Evolutionary conservation across 2,797 vertebrate species (phyloP), one percentile per base, ranked within the genome.

Genomic region (Luscinia luscinia): DNA sequence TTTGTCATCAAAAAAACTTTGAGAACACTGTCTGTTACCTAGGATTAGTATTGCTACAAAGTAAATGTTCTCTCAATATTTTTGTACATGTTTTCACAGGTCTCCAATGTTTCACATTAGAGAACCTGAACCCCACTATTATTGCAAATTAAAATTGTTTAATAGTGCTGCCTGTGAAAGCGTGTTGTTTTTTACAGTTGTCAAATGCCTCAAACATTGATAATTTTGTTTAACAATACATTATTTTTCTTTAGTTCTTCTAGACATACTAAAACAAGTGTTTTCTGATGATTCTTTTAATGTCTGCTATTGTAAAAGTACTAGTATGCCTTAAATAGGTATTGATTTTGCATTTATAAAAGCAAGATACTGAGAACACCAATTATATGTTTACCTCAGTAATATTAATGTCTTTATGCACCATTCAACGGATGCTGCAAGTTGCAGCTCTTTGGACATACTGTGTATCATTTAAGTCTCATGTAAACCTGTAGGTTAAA

Each of bases 111-210:
- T 32, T 63, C 49, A 57, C 6, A 14, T 73, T 84, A 66, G 69
- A 89, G 73, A 94, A 94, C 32, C 59, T 85, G 93, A 92, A 74
- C 73, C 46, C 17, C 51, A 68, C 67, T 80, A 94, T 76, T 93
- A 89, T 58, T 80, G n/a, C 79, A 94, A 95, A 93, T 94, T 94
- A 95, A 95, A 87, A 93, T 74, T 73, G 89, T 84, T 95, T 88
- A 81, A 83, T 58, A 84, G 67, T 36, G 22, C 54, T 94, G 41
- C 59, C 64, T 91, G 52, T 77, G 90, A 93, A 95, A 87, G 55
- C 41, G 48, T 88, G 48, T 46, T 90, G 63, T 61, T 68, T 91
- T 92, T 70, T 63, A 68, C 54, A 89, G 55, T 79, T 92, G 90
- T 87, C 87, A 86, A 52, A 72, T 72, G 55, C 48, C 48, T 94